Base-by-base conservation (phyloP, 2,113 vertebrate genomes). In the Poeciliopsis retropinna region DNA sequence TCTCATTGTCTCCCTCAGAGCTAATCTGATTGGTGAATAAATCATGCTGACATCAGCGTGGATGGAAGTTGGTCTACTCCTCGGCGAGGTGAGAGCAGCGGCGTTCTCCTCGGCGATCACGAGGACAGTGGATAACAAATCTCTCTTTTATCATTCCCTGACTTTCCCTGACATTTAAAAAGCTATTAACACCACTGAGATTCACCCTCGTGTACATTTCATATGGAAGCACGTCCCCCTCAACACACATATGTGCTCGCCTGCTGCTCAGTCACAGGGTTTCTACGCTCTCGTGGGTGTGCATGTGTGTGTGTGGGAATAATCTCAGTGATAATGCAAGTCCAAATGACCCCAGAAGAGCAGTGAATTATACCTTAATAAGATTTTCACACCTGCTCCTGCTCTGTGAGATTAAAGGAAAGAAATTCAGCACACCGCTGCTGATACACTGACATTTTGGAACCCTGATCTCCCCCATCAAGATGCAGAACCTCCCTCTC, bases 81-180 rank as follows among this genome's bases (percentile, higher is more conserved):
- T 57, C 39, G 3, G 80, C 27, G 86, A 87, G 80, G 79, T 85
- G 84, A 84, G 85, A 84, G 87, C 77, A 57, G 86, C 65, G 28
- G 64, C 68, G 54, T 85, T 83, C 85, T 90, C 70, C 61, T 28
- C 64, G 82, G 88, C 88, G 87, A 93, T 93, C 92, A 91, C 88
- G 91, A 88, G 89, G 89, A 94, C 90, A 89, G 91, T 89, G 93
- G 93, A 95, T 94, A 95, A 95, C 94, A 92, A 84, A 94, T 94
- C 92, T 93, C 87, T 90, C 85, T 93, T 95, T 94, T 94, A 94
- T 95, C 94, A 94, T 94, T 94, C 92, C 86, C 91, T 93, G 94
- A 94, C 94, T 94, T 94, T 95, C 93, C 91, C 88, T 95, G 94
- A 95, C 94, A 95, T 95, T 95, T 95, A 95, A 94, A 95, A 95